Evolutionary conservation across 2,888 invertebrate species (phyloP), one percentile per base, ranked within the genome.

Genomic region (Parapristionchus giblindavisi): DNA sequence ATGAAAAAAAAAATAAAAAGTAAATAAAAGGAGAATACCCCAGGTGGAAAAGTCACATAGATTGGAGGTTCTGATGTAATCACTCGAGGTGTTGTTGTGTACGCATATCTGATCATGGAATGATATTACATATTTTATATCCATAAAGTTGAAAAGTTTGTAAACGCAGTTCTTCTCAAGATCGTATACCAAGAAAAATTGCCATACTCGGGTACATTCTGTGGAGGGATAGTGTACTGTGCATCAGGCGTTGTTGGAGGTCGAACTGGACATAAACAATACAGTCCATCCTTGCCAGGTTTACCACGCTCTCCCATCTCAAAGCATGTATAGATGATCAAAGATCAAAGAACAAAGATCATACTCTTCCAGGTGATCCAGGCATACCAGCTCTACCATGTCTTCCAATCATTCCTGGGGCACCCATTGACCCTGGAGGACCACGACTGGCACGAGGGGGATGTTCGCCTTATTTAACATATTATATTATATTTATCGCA

Each of bases 211-310:
- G 61, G n/a, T 0, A 40, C 43, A 21, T 40, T 40, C 6, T 32
- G 63, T 6, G 63, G 40, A 65, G 63, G 40, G 32, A 43, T 65
- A 3, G 61, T 61, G 61, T 61, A n/a, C 38, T 61, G 63, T 43
- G n/a, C n/a, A n/a, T n/a, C n/a, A 65, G 63, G 27, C 40, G 24
- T 43, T 40, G 27, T 27, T n/a, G 63, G 63, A 65, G 63, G 63
- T 8, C 63, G 40, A 65, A 17, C 43, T 29, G 63, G 63, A 65
- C 63, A 65, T 40, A 36, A 24, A 43, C 63, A 65, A 14, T 65
- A 65, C 63, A 65, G 63, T 17, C 63, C 63, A 43, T 65, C 63
- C 2, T 24, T 5, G 2, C 63, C 63, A 40, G 40, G 40, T 43
- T 27, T 17, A 43, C 63, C 63, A 1, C 63, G 29, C 6, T 40